phyloP scores from a whole-genome alignment of 1,140 invertebrate species.

The Stratiolaelaps scimitus region DNA sequence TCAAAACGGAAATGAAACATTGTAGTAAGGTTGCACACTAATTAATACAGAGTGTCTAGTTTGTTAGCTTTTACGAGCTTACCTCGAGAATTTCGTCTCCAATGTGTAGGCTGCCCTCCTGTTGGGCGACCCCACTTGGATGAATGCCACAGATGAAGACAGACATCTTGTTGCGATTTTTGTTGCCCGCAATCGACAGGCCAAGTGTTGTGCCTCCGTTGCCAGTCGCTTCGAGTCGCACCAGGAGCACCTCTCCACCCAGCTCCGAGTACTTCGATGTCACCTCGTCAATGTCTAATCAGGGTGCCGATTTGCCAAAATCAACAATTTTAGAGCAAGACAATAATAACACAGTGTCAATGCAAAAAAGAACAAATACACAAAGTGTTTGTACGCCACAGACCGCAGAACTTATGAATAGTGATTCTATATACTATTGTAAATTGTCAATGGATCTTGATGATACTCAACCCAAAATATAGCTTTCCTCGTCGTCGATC shows the following conservation, averaged over 20 bases:
- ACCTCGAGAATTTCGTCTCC: constrained; percentile 94
- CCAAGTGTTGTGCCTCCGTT: constrained; percentile 53
- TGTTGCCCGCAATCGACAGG: constrained; percentile 81
- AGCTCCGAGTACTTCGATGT: constrained; percentile 60
- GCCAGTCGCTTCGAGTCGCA: constrained; percentile 52
- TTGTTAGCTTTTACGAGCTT: constrained; percentile 33
- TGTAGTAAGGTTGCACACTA: neutral
- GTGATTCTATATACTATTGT: too few species aligned
- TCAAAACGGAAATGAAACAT: constrained; percentile 13
- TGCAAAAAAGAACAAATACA: too few species aligned
- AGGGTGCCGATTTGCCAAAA: too few species aligned
- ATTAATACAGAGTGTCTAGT: neutral
- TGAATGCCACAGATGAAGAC: constrained; percentile 90
- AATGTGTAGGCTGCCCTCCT: constrained; percentile 61
- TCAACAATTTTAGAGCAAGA: too few species aligned
- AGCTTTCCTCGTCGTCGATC: too few species aligned
- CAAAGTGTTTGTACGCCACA: too few species aligned
- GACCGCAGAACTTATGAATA: too few species aligned
- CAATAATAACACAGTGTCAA: too few species aligned
- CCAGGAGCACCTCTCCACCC: constrained; percentile 51
- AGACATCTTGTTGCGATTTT: constrained; percentile 83
- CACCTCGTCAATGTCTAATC: constrained; percentile 4
- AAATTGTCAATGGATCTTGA: too few species aligned
- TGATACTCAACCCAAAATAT: too few species aligned
- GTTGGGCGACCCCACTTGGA: constrained; percentile 64